phyloP scores from a whole-genome alignment of 1,140 invertebrate genomes.

The Hyposmocoma kahamanoa region DNA sequence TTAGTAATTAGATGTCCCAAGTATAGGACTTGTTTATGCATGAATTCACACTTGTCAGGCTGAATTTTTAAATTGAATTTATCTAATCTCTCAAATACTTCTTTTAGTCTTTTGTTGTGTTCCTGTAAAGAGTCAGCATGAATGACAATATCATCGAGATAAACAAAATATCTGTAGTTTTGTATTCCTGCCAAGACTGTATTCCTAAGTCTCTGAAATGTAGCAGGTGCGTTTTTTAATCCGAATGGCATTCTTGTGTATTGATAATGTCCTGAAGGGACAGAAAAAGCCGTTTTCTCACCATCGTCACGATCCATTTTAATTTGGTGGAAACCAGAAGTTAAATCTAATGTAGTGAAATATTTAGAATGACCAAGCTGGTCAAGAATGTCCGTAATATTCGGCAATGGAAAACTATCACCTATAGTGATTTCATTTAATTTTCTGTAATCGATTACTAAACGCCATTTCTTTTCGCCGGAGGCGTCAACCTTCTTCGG shows the following conservation, averaged over 20 bases:
- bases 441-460: background rate
- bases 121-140: background rate
- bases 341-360: constrained; percentile 69
- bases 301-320: constrained; percentile 44
- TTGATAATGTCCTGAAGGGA: constrained; percentile 24
- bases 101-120: background rate
- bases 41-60: background rate
- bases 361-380: too few relatives aligned
- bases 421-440: background rate
- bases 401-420: too few relatives aligned
- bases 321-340: constrained; percentile 69
- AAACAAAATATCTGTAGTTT: background rate
- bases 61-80: background rate
- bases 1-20: background rate
- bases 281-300: constrained; percentile 65
- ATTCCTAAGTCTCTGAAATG: constrained; percentile 28
- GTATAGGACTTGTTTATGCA: background rate
- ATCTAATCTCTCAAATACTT: background rate
- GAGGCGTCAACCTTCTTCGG: background rate
- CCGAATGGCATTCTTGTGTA: constrained; percentile 49
- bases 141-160: background rate
- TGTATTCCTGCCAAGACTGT: background rate
- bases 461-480: background rate
- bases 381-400: too few relatives aligned
- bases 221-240: constrained; percentile 19